phyloP scores from a whole-genome alignment of 2,113 vertebrate species.

The Pterocles orientalis region DNA sequence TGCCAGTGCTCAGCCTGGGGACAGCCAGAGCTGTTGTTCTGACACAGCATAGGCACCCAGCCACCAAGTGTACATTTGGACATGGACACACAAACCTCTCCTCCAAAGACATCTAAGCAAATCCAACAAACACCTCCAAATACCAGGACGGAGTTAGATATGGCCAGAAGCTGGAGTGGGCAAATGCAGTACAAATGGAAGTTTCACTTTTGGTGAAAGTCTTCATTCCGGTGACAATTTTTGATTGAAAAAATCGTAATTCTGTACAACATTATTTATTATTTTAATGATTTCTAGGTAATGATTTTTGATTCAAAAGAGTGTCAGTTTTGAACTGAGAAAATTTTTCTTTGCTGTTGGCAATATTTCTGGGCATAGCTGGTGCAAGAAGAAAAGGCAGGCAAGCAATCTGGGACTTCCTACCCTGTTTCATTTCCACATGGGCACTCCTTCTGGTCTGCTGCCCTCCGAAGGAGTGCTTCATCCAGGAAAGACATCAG shows the following conservation, averaged over 20 bases:
- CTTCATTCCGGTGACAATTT: not conserved
- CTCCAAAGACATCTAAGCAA: not conserved
- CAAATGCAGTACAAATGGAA: not conserved
- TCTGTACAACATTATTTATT: not conserved
- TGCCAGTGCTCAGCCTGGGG: not conserved
- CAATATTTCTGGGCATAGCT: not conserved
- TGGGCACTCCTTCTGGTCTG: not conserved
- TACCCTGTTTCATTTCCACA: not conserved
- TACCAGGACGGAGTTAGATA: not conserved
- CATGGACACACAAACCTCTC: not conserved
- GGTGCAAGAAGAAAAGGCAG: not conserved
- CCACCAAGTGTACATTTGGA: not conserved
- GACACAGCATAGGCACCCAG: rapidly evolving
- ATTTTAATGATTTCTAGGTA: not conserved
- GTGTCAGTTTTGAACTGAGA: not conserved
- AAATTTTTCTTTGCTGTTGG: not conserved
- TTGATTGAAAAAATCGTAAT: not conserved
- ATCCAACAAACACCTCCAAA: not conserved
- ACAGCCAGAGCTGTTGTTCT: not conserved
- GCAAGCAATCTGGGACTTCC: not conserved
- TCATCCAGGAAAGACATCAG: not conserved
- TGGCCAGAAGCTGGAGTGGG: not conserved
- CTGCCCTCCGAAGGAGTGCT: not conserved
- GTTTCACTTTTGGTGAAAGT: not conserved
- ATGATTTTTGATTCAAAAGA: not conserved